These are phyloP conservation scores for Alethe castanea DNA, from an alignment of 2,113 vertebrate species.

Conservation along the genomic window DNA sequence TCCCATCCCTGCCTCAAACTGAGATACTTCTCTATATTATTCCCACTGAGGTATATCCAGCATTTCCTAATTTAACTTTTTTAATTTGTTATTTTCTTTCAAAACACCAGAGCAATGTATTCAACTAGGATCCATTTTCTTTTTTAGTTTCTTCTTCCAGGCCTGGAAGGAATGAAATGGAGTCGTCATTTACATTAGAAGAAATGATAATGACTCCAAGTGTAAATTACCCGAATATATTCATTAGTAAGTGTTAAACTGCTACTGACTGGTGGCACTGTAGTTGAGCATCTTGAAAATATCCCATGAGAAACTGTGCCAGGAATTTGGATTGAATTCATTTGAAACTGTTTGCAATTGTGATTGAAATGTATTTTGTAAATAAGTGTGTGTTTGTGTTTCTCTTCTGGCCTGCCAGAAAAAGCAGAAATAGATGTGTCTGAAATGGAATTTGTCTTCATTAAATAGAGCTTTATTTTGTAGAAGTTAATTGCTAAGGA, in stretches of 20 bases:
- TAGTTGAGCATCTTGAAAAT: neutral
- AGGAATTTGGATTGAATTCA: neutral
- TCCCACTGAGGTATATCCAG: neutral
- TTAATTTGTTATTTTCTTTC: neutral
- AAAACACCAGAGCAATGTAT: neutral
- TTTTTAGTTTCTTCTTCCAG: neutral
- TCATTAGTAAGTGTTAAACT: neutral
- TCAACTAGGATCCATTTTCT: neutral
- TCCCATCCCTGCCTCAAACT: neutral
- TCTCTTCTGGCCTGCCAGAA: neutral
- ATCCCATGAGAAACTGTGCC: neutral
- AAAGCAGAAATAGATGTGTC: neutral
- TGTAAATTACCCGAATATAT: constrained; percentile 13
- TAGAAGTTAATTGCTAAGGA: neutral
- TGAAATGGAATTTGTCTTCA: neutral
- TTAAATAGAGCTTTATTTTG: neutral
- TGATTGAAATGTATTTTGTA: constrained; percentile 12
- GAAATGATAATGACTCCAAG: neutral
- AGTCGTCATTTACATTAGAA: neutral
- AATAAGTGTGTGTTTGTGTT: neutral
- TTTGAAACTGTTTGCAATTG: neutral
- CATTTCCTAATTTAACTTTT: neutral
- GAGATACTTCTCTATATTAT: neutral
- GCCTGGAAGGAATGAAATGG: neutral
- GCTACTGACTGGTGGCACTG: neutral